phyloP scores from a whole-genome alignment of 2,113 vertebrate species.

The Limnothrissa miodon region DNA sequence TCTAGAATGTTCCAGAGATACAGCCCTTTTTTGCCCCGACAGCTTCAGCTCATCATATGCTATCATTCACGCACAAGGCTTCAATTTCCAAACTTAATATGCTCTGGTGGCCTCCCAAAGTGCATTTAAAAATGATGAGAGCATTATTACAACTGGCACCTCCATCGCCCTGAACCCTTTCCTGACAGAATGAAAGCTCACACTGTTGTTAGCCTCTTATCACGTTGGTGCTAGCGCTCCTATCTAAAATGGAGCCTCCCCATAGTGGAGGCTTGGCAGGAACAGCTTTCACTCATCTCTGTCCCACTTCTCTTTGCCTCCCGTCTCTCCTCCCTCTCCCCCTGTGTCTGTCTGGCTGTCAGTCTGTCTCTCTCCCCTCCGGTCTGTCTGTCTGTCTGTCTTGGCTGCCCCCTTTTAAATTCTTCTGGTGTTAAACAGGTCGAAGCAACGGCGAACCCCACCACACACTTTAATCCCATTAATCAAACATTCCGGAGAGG shows the following conservation, averaged over 20 bases:
- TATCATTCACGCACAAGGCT: background rate
- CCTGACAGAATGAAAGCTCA: constrained; percentile 36
- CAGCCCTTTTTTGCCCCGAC: background rate
- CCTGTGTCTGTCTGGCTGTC: background rate
- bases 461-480: constrained; percentile 44
- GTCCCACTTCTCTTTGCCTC: background rate
- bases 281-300: constrained; percentile 38
- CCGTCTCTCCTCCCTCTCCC: background rate
- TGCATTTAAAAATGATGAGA: constrained; percentile 5
- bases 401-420: constrained; percentile 25
- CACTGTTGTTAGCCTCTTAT: constrained; percentile 52
- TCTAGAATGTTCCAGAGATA: background rate
- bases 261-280: constrained; percentile 48
- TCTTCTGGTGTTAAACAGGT: constrained; percentile 46
- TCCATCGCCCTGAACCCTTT: constrained; percentile 37
- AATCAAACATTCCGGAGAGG: constrained; percentile 44
- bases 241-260: constrained; percentile 43
- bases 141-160: constrained; percentile 17
- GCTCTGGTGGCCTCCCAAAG: background rate
- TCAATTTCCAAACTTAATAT: constrained; percentile 9
- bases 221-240: constrained; percentile 45
- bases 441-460: constrained; percentile 38
- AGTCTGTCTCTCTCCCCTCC: too few species aligned
- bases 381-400: too few species aligned
- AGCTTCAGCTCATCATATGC: background rate